These are phyloP conservation scores for Girardinus metallicus DNA, from an alignment of 2,797 vertebrate genomes.

Conservation along the genomic window DNA sequence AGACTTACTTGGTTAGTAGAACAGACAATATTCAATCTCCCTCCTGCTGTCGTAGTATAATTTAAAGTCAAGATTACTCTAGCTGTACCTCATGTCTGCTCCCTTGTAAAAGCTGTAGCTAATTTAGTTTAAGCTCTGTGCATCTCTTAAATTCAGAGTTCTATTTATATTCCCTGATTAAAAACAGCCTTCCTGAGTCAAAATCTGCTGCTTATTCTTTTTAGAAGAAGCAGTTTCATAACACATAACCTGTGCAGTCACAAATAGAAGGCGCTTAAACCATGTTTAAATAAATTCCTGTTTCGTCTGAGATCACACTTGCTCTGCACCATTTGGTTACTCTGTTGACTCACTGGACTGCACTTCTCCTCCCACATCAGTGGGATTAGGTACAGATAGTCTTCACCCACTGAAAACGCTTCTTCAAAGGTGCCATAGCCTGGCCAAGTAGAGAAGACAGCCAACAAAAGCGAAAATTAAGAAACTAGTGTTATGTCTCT, in stretches of 20 bases:
- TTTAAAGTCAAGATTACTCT: conserved; percentile 1
- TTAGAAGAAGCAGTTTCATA: background rate
- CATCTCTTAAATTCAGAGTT: conserved; percentile 2
- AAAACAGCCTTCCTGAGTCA: conserved; percentile 5
- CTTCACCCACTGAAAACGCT: conserved; percentile 21
- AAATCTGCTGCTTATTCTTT: background rate
- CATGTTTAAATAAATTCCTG: conserved; percentile 7
- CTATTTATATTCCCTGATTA: background rate
- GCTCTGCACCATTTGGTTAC: conserved; percentile 23
- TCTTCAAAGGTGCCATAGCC: conserved; percentile 27
- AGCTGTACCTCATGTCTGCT: background rate
- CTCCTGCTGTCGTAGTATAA: conserved; percentile 25
- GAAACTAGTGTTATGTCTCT: conserved; percentile 37
- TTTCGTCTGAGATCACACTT: conserved; percentile 25
- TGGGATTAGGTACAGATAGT: conserved; percentile 31
- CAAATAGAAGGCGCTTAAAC: background rate
- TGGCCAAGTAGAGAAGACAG: conserved; percentile 22
- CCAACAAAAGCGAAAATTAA: conserved; percentile 32
- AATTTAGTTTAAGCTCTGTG: background rate
- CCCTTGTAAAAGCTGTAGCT: background rate
- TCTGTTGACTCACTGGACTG: conserved; percentile 22
- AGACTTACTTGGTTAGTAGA: conserved; percentile 43
- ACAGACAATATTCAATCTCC: conserved; percentile 29
- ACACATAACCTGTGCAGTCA: background rate
- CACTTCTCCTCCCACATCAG: conserved; percentile 26